phyloP scores from a whole-genome alignment of 2,113 vertebrate genomes.

The Rhynchomys soricoides region DNA sequence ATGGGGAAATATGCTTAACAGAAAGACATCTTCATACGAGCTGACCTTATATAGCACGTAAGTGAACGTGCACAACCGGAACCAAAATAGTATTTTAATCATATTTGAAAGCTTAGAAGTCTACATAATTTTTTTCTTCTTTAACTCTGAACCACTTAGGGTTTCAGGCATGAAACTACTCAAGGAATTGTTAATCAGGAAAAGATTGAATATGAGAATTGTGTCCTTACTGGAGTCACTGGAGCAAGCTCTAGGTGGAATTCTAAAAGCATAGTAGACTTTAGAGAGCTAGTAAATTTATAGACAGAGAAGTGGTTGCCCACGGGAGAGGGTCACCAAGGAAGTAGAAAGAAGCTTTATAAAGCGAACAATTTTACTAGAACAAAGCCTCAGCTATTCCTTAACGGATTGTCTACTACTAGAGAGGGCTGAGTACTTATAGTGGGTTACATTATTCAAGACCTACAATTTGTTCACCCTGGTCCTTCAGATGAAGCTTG shows the following conservation, averaged over 20 bases:
- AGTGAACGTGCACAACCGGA: not conserved
- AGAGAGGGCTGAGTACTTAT: not conserved
- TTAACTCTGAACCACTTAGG: not conserved
- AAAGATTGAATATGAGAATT: conserved; percentile 38
- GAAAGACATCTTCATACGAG: not conserved
- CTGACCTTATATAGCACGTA: not conserved
- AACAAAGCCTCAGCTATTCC: not conserved
- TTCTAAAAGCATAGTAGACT: not conserved
- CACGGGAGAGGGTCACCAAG: too few relatives aligned
- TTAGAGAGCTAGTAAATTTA: not conserved
- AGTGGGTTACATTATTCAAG: not conserved
- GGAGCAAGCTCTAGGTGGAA: not conserved
- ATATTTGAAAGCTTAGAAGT: not conserved
- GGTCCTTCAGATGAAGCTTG: not conserved
- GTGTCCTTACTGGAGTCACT: not conserved
- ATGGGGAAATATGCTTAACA: too few relatives aligned
- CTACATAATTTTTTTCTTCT: not conserved
- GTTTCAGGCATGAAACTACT: not conserved
- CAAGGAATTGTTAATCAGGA: conserved; percentile 26
- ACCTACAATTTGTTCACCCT: not conserved
- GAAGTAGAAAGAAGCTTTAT: not conserved
- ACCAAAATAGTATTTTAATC: not conserved
- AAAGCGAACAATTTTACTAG: not conserved
- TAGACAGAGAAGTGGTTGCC: not conserved
- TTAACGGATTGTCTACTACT: not conserved